Evolutionary conservation across 1,140 invertebrate species (phyloP).

Genomic region (Onthophagus taurus): DNA sequence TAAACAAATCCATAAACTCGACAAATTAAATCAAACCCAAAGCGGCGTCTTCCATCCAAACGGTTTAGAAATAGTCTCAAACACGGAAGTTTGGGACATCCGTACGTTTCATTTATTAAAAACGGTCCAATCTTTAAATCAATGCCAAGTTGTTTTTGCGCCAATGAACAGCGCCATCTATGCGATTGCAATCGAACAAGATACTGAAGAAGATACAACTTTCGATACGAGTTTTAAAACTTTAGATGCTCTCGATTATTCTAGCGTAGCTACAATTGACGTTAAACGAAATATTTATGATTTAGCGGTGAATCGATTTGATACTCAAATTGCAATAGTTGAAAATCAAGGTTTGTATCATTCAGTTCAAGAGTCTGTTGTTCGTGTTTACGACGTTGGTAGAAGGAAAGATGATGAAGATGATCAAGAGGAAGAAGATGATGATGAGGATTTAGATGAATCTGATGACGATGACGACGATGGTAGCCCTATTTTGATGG

Average conservation of each 20-base stretch:
- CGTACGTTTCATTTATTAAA: conserved; percentile 88
- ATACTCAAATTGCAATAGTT: conserved; percentile 72
- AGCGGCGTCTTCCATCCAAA: conserved; percentile 97
- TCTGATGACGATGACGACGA: conserved; percentile 47
- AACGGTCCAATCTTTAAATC: conserved; percentile 86
- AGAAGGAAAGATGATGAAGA: conserved; percentile 62
- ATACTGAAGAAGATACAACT: conserved; percentile 40
- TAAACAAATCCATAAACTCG: conserved; percentile 91
- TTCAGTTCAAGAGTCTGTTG: conserved; percentile 70
- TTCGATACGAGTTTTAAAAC: conserved; percentile 89
- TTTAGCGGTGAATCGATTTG: conserved; percentile 61
- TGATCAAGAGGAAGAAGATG: conserved; percentile 65
- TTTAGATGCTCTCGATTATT: conserved; percentile 88
- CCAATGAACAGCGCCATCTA: conserved; percentile 57
- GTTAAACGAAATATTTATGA: conserved; percentile 57
- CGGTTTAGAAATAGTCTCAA: conserved; percentile 81
- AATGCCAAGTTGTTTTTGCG: conserved; percentile 70
- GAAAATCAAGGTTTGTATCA: conserved; percentile 71
- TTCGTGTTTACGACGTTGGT: conserved; percentile 75
- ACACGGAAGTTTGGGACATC: conserved; percentile 91
- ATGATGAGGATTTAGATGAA: conserved; percentile 45
- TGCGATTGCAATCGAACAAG: conserved; percentile 42
- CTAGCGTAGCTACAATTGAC: conserved; percentile 56
- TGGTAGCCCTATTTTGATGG: conserved; percentile 21
- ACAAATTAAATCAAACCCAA: conserved; percentile 90